Evolutionary conservation across 37 sponge, comb jelly and placozoan genomes (phyloP), one percentile per base, ranked within the genome.

Genomic region (Eunapius fragilis): DNA sequence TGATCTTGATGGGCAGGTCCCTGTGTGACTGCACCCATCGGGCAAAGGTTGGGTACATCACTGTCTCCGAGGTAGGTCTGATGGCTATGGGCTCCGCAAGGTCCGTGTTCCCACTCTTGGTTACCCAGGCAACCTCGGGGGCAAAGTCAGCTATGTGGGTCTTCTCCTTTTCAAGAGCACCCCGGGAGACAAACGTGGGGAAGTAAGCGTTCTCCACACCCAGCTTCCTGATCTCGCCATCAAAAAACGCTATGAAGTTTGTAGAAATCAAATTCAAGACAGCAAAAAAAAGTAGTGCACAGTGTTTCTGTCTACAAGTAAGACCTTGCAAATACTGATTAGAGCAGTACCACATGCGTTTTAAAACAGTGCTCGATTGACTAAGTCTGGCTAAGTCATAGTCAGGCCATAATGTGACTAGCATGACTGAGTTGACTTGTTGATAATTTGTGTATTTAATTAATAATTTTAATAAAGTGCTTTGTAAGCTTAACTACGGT

Each of bases 81-180:
- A 99, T 92, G 58, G 99, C 99, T 49, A 99, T 91, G 0, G 97
- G 97, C 78, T 97, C 97, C 3, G 94, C 94, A 67, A 99, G 80
- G 26, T 97, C 99, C 2, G 98, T 87, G 22, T 87, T 70, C 58
- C 99, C 99, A 67, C 96, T 96, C 76, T 88, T 91, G 24, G 99
- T 99, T 24, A 99, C 99, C 99, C 99, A 99, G 79, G 99, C 99
- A 76, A 99, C 99, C 90, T 99, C 99, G 36, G 99, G 99, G 7
- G 99, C 99, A 95, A 99, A 99, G 80, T 99, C 99, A 4, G 83
- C 94, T 79, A 99, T 97, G 81, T 99, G 99, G 19, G 89, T 87
- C 84, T 99, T 95, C 90, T 99, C 99, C 37, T 81, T 89, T 78
- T 99, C 98, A 10, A 99, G 89, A 27, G 99, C 99, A 71, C 88